Base-by-base conservation (phyloP, 2,113 vertebrate species). In the Notothenia coriiceps region DNA sequence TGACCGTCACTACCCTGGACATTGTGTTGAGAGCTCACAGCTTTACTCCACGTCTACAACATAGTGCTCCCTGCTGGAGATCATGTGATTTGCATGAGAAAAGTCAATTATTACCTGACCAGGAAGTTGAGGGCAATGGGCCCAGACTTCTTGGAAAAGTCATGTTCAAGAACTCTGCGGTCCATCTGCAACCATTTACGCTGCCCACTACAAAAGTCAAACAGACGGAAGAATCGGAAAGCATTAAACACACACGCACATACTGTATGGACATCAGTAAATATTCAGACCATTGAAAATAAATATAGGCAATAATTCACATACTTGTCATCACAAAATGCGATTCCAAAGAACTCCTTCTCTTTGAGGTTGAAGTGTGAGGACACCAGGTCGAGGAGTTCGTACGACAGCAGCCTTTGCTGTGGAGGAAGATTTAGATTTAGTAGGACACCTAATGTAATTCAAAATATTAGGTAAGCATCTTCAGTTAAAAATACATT, bases 321-420 rank as follows among this genome's bases (percentile, higher is more conserved):
- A 95, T 96, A 99, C 98, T 96, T 98, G 93, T 99, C 98, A 79
- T 98, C 98, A 0, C 95, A 96, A 95, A 97, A 99, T 3, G 98
- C 96, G 20, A 99, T 97, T 76, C 98, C 98, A 70, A 99, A 99
- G 92, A 97, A 99, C 70, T 99, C 98, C 90, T 99, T 99, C 79
- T 99, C 98, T 89, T 99, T 99, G 92, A 99, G 96, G 91, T 99
- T 99, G 94, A 99, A 99, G 92, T 99, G 98, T 77, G 98, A 99
- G 5, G 98, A 98, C 87, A 99, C 98, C 64, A 99, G 94, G 93
- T 99, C 98, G 46, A 99, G 96, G 80, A 99, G 95, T 89, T 99
- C 98, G 87, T 98, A 98, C 59, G 98, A 98, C 96, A 99, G 94
- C 86, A 99, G 97, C 94, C 99, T 99, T 25, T 98, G 98, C 98